These are phyloP conservation scores for Zygothrica quintamaculata DNA, from an alignment of 2,888 invertebrate genomes.

Conservation along the genomic window DNA sequence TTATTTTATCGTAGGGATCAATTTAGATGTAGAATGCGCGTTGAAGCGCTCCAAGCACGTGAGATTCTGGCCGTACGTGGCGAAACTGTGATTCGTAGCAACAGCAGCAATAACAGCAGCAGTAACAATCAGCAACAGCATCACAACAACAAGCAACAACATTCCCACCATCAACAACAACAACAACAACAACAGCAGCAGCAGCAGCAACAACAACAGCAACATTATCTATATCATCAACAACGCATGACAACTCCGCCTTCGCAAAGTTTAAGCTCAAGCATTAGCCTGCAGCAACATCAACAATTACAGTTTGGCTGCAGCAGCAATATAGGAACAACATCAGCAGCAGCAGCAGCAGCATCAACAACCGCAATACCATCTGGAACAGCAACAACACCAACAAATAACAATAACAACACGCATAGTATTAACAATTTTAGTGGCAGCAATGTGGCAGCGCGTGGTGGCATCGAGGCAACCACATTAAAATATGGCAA, in stretches of 20 bases:
- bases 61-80: constrained; percentile 82
- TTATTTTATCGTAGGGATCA: constrained; percentile 74
- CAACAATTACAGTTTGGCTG: constrained; percentile 31
- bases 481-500: constrained; percentile 77
- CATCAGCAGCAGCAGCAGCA: constrained; percentile 41
- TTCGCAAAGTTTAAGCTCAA: constrained; percentile 20
- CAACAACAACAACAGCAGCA: constrained; percentile 58
- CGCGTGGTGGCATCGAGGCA: constrained; percentile 76
- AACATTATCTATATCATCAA: constrained; percentile 57
- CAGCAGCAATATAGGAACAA: constrained; percentile 29
- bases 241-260: constrained; percentile 56
- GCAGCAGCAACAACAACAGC: constrained; percentile 51
- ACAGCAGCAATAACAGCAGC: constrained; percentile 61
- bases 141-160: constrained; percentile 73
- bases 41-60: constrained; percentile 83
- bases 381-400: constrained; percentile 42
- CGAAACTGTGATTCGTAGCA: constrained; percentile 79
- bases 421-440: constrained; percentile 71
- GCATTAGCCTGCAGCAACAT: constrained; percentile 34
- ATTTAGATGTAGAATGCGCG: constrained; percentile 84
- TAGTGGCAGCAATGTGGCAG: constrained; percentile 67
- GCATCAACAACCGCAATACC: constrained; percentile 57
- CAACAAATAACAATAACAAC: constrained; percentile 57
- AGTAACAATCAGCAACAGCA: constrained; percentile 61
- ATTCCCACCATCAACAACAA: constrained; percentile 71